Base-by-base conservation (phyloP, 2,888 invertebrate genomes). In the Acleris laterana region DNA sequence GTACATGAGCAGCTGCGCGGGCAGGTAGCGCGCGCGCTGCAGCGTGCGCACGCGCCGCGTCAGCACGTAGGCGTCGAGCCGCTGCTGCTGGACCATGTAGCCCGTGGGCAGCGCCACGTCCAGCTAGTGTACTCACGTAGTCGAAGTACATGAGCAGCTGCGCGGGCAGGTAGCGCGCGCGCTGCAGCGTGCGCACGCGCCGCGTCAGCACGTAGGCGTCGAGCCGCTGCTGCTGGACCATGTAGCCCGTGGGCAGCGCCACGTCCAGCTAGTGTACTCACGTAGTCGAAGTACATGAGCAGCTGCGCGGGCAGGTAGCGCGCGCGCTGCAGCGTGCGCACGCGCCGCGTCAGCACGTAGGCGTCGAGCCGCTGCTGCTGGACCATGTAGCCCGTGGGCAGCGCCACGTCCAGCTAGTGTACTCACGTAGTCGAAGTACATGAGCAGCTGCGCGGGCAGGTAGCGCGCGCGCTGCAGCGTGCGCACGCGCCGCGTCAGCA, bases 91-190 rank as follows among this genome's bases (percentile, higher is more conserved):
- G 71, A 98, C 95, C 88, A 97, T 96, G 88, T 98, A 98, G 16
- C 98, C 98, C 0, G 98, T 98, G 5, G 98, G 98, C 75, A 98
- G 95, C 4, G 95, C 95, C 49, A 98, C 96, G 85, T 97, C 97
- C 71, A 98, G 88, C 62, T n/a, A n/a, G n/a, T 42, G 5, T 22
- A 94, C 96, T 95, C 90, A 98, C 98, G 84, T 96, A 98, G 85
- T 98, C 96, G 84, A 99, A 99, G 88, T 98, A 99, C 91, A 98
- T 98, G 57, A 97, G 90, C 69, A 98, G 96, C 93, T 98, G 98
- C 71, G 95, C 94, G 71, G 96, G 95, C 72, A 94, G 93, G 87
- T 96, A 98, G 77, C 96, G 95, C 53, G 98, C 99, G 69, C 98
- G 94, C 83, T 97, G 96, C 71, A 99, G 93, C 82, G 96, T 96